These are phyloP conservation scores for Diaprepes abbreviatus DNA, from an alignment of 2,888 invertebrate genomes.

Conservation along the genomic window DNA sequence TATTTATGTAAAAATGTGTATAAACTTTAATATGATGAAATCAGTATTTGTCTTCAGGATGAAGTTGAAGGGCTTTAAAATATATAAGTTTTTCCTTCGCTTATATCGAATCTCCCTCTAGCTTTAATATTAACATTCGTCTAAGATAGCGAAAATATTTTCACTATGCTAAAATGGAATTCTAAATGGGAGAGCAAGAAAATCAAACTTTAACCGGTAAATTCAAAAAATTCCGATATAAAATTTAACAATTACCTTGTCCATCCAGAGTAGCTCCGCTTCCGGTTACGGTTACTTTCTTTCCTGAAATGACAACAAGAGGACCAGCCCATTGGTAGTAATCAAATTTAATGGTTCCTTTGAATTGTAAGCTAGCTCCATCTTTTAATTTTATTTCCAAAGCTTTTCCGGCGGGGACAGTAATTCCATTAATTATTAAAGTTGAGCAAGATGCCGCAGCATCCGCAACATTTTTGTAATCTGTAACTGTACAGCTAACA, in stretches of 20 bases:
- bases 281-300: slow-evolving; percentile 21
- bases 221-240: too few relatives aligned
- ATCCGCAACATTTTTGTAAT: slow-evolving; percentile 1
- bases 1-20: too few relatives aligned
- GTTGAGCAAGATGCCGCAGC: slow-evolving; percentile 13
- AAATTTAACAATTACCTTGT: slow-evolving; percentile 39
- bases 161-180: too few relatives aligned
- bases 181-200: too few relatives aligned
- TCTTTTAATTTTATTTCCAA: slow-evolving; percentile 6
- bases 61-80: too few relatives aligned
- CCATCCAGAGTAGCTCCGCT: slow-evolving; percentile 40
- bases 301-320: slow-evolving; percentile 18
- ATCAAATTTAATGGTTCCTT: slow-evolving; percentile 22
- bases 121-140: too few relatives aligned
- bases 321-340: slow-evolving; percentile 26
- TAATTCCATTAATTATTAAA: slow-evolving; percentile 6
- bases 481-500: slow-evolving; percentile 11
- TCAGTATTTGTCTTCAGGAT: too few relatives aligned
- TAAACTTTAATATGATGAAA: too few relatives aligned
- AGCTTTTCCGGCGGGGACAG: slow-evolving; percentile 29
- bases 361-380: slow-evolving; percentile 9
- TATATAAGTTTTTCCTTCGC: too few relatives aligned
- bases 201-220: too few relatives aligned
- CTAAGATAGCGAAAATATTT: too few relatives aligned
- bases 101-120: too few relatives aligned